Evolutionary conservation across 2,888 invertebrate genomes (phyloP), one percentile per base, ranked within the genome.

Genomic region (Anodontia alba): DNA sequence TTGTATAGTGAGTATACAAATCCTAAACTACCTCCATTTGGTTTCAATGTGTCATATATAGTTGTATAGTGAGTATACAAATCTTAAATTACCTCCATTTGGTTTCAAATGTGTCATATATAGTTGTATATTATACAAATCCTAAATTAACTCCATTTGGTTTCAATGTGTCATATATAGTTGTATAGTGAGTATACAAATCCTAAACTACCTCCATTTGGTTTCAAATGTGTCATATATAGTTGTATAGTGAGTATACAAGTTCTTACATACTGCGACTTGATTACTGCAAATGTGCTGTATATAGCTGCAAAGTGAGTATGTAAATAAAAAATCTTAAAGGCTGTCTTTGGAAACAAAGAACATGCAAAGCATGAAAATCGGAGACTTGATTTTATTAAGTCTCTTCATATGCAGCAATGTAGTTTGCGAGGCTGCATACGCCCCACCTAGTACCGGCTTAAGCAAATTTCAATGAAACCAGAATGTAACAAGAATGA

Each of bases 21-120:
- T 95, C 99, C 99, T 0, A 99, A 98, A 94, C 95, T 99, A 57
- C 98, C 98, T 15, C 98, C 98, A 0, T 97, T 96, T 80, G 99
- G 99, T n/a, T 99, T 98, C 93, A 96, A 0, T 99, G 99, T 92
- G 97, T 98, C 17, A 96, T 97, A 71, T 98, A 98, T 94, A 96
- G 96, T 17, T 99, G 99, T 93, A 96, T n/a, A n/a, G n/a, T n/a
- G n/a, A n/a, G n/a, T n/a, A n/a, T n/a, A n/a, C n/a, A n/a, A n/a
- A 99, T 95, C 99, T 99, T 0, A 99, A 98, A 94, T 95, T 99
- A 57, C 98, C 98, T 15, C 98, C 98, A 0, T 97, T 96, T 80
- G 99, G 99, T n/a, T 99, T 98, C 93, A 96, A 96, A 0, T 99
- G 99, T 92, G 97, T 98, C 17, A 96, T 97, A 71, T 98, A 98